These are phyloP conservation scores for Acrobeloides nanus DNA, from an alignment of 2,888 invertebrate genomes.

Conservation along the genomic window DNA sequence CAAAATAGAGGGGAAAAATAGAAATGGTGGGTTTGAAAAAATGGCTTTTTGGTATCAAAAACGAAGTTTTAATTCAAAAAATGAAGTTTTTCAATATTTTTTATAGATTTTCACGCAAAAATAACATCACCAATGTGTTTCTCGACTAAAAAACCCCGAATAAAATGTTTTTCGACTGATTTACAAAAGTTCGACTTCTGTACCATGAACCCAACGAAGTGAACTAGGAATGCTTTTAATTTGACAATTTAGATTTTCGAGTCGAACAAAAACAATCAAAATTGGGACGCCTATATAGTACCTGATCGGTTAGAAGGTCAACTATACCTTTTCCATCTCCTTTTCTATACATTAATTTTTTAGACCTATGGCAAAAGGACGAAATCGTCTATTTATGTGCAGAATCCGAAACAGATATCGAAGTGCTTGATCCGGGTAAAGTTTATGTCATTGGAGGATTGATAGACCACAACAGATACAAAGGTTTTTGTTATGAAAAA, in stretches of 20 bases:
- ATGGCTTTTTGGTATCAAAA: too few relatives aligned
- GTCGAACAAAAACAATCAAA: conserved; percentile 21
- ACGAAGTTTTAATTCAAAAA: too few relatives aligned
- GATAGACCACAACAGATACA: conserved; percentile 92
- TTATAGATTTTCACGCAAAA: too few relatives aligned
- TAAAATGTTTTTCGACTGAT: too few relatives aligned
- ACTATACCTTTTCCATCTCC: too few relatives aligned
- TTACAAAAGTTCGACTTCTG: too few relatives aligned
- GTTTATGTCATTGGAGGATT: conserved; percentile 87
- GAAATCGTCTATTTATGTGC: conserved; percentile 82
- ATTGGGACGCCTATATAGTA: conserved; percentile 4
- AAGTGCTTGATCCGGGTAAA: conserved; percentile 66
- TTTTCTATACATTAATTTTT: too few relatives aligned
- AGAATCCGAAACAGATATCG: conserved; percentile 72
- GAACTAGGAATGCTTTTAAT: not conserved
- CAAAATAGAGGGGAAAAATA: not conserved
- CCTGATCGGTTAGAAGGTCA: too few relatives aligned
- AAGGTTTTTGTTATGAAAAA: conserved; percentile 73
- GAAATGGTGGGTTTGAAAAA: not conserved
- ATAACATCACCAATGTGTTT: too few relatives aligned
- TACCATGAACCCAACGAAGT: too few relatives aligned
- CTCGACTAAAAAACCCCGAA: too few relatives aligned
- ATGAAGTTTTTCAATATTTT: too few relatives aligned
- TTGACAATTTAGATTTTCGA: conserved; percentile 31
- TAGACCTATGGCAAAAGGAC: conserved; percentile 55